A percentile compares a stretch with the other conserved stretches of the same genome.
These are phyloP conservation scores for Cepaea nemoralis DNA, from an alignment of 1,140 invertebrate species.

Conservation along the genomic window DNA sequence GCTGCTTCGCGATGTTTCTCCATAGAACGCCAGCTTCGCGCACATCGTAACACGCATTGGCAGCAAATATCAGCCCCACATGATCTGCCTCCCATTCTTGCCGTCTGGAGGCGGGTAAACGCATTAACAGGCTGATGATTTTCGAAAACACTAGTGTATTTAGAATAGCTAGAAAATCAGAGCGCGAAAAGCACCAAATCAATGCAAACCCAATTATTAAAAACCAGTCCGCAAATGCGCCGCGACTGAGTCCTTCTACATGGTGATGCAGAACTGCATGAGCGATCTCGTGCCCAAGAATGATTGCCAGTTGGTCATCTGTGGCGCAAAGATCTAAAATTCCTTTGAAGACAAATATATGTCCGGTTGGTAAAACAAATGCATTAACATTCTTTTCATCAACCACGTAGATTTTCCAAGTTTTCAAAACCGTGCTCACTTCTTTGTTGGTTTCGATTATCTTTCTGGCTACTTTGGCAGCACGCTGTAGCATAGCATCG, in stretches of 20 bases:
- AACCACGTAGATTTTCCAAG: conserved; percentile 75
- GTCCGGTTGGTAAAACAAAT: conserved; percentile 76
- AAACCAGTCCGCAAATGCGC: conserved; percentile 73
- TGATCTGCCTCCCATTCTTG: conserved; percentile 79
- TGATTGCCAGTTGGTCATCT: conserved; percentile 77
- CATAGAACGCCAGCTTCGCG: conserved; percentile 77
- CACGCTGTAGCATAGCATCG: conserved; percentile 66
- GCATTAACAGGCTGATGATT: conserved; percentile 65
- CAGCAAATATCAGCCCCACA: conserved; percentile 76
- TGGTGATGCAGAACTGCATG: conserved; percentile 77
- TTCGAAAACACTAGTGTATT: conserved; percentile 46
- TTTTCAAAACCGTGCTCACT: conserved; percentile 67
- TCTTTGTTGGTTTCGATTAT: conserved; percentile 74
- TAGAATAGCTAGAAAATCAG: conserved; percentile 74
- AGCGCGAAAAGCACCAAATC: conserved; percentile 77
- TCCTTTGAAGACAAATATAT: conserved; percentile 78
- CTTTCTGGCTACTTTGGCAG: conserved; percentile 64
- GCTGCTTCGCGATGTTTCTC: conserved; percentile 73
- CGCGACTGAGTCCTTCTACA: conserved; percentile 75
- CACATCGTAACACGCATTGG: conserved; percentile 79
- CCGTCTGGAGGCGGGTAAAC: conserved; percentile 76
- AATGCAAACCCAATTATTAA: conserved; percentile 74
- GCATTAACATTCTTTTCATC: conserved; percentile 72
- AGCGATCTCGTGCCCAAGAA: conserved; percentile 80
- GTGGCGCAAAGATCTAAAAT: conserved; percentile 75